These are phyloP conservation scores for Leptopilina clavipes DNA, from an alignment of 1,140 invertebrate species.

Conservation along the genomic window DNA sequence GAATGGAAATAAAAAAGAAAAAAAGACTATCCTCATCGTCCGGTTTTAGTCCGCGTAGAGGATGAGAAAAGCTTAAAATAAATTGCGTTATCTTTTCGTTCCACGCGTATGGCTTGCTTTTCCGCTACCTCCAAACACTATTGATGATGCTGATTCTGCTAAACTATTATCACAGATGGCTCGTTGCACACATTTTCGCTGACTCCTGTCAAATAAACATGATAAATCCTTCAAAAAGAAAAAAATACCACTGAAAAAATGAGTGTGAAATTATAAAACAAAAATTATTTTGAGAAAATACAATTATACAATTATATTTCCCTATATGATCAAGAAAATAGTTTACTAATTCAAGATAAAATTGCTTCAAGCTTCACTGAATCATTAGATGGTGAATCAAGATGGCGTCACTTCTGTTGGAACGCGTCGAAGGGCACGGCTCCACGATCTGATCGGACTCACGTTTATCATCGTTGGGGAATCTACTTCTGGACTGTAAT, in stretches of 20 bases:
- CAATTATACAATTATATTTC: too few relatives aligned
- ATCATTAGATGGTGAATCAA: conserved; percentile 48
- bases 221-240: background rate
- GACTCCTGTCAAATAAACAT: background rate
- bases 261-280: too few relatives aligned
- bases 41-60: conserved; percentile 22
- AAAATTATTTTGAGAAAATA: too few relatives aligned
- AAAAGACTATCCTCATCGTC: conserved; percentile 33
- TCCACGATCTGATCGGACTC: conserved; percentile 56
- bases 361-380: background rate
- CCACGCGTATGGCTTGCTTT: conserved; percentile 66
- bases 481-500: conserved; percentile 69
- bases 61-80: conserved; percentile 68
- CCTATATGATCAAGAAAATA: background rate
- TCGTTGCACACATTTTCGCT: conserved; percentile 4
- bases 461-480: conserved; percentile 67
- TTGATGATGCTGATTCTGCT: conserved; percentile 30
- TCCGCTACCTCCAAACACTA: background rate
- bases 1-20: conserved; percentile 41
- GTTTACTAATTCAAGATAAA: conserved; percentile 39
- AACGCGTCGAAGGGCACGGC: conserved; percentile 23
- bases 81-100: conserved; percentile 73
- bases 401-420: conserved; percentile 45
- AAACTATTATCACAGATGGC: background rate
- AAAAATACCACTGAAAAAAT: too few relatives aligned